phyloP scores from a whole-genome alignment of 2,113 vertebrate species.

The Lota lota region DNA sequence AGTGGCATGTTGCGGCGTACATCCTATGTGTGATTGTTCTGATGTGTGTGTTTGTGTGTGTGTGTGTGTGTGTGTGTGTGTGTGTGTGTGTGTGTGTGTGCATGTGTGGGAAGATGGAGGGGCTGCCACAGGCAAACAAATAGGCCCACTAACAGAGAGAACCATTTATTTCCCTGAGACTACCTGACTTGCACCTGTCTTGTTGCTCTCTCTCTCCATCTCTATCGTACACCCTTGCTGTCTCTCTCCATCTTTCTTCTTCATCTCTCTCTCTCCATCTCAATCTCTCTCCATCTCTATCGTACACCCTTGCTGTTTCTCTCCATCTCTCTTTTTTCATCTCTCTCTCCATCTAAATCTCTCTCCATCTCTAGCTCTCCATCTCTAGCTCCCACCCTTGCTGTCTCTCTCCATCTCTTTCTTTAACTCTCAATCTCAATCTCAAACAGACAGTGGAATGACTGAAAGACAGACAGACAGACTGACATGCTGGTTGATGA shows the following conservation, averaged over 20 bases:
- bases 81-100: constrained; percentile 14
- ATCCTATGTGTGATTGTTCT: not conserved
- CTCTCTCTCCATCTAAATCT: constrained; percentile 46
- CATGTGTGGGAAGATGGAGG: constrained; percentile 13
- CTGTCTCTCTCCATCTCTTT: constrained; percentile 7
- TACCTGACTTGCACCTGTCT: constrained; percentile 13
- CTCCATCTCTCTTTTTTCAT: constrained; percentile 11
- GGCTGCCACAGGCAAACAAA: constrained; percentile 42
- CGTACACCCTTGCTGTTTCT: constrained; percentile 39
- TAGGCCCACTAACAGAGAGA: constrained; percentile 38
- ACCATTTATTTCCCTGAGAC: constrained; percentile 42
- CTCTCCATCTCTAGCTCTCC: too few relatives aligned
- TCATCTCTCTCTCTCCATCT: constrained; percentile 50
- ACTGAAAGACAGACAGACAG: constrained; percentile 23
- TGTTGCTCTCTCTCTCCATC: constrained; percentile 2
- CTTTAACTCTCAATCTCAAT: not conserved
- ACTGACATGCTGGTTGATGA: constrained; percentile 7
- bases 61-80: not conserved
- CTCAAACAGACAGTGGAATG: constrained; percentile 3
- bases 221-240: constrained; percentile 47
- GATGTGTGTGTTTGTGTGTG: not conserved
- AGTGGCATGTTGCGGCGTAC: constrained; percentile 36
- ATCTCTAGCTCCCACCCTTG: too few relatives aligned
- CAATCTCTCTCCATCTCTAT: constrained; percentile 28
- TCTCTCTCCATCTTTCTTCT: constrained; percentile 4